These are phyloP conservation scores for Myotis pilosus DNA, from an alignment of 2,797 vertebrate species.

Conservation along the genomic window DNA sequence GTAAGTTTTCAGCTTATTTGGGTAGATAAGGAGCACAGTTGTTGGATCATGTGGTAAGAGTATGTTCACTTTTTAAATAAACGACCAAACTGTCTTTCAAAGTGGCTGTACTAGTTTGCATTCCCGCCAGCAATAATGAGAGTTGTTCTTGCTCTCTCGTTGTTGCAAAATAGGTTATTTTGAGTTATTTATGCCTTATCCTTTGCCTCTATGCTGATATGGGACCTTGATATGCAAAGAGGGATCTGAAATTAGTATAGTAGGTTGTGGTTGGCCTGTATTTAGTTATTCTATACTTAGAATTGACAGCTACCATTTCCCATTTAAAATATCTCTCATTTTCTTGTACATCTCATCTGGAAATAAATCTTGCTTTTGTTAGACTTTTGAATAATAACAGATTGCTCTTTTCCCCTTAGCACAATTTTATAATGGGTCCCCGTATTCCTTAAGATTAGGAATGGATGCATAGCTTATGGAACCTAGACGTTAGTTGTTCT, in stretches of 20 bases:
- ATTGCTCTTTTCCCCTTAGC: not conserved
- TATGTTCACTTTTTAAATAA: not conserved
- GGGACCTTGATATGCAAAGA: not conserved
- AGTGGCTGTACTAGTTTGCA: not conserved
- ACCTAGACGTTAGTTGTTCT: not conserved
- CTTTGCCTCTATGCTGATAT: not conserved
- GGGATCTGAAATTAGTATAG: not conserved
- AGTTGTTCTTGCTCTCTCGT: not conserved
- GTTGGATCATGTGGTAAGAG: not conserved
- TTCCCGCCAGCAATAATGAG: not conserved
- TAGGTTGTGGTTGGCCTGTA: not conserved
- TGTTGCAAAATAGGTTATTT: not conserved
- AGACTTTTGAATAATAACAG: not conserved
- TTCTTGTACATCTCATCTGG: constrained; percentile 9
- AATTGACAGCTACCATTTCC: not conserved
- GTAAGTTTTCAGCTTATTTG: too few relatives aligned
- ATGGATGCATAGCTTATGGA: not conserved
- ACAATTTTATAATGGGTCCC: not conserved
- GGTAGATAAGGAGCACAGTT: too few relatives aligned
- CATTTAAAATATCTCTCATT: not conserved
- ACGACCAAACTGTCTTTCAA: not conserved
- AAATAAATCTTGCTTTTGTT: constrained; percentile 29
- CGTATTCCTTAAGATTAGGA: not conserved
- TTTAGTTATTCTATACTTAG: not conserved
- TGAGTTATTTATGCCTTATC: not conserved